phyloP scores from a whole-genome alignment of 2,888 invertebrate genomes.

The Anorthoa munda region DNA sequence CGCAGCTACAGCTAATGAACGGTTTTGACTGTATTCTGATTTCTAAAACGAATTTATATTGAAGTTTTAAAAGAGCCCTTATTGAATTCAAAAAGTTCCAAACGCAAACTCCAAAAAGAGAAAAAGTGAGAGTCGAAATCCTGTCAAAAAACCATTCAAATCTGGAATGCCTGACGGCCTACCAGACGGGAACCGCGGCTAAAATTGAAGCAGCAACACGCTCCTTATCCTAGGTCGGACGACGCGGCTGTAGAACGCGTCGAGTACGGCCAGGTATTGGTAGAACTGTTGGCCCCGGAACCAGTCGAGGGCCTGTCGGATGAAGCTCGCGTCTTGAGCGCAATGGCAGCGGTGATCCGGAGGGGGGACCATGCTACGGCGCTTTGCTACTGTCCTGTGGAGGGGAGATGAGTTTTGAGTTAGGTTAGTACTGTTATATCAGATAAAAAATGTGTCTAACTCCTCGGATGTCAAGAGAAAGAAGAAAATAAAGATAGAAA shows the following conservation, averaged over 20 bases:
- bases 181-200: slow-evolving; percentile 47
- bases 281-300: slow-evolving; percentile 75
- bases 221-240: slow-evolving; percentile 82
- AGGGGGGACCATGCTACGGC: slow-evolving; percentile 61
- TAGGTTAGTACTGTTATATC: no score
- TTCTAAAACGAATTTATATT: not conserved
- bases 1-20: no score
- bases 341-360: slow-evolving; percentile 60
- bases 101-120: no score
- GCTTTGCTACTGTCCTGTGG: slow-evolving; percentile 81
- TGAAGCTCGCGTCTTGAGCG: slow-evolving; percentile 65
- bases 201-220: slow-evolving; percentile 86
- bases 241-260: slow-evolving; percentile 83
- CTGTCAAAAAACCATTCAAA: slow-evolving; percentile 37
- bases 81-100: not conserved
- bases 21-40: not conserved
- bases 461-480: no score
- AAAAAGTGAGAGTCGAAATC: slow-evolving; percentile 42
- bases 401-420: no score
- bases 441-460: no score
- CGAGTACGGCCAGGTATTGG: slow-evolving; percentile 78
- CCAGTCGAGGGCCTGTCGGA: slow-evolving; percentile 77
- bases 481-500: no score
- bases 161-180: slow-evolving; percentile 2
- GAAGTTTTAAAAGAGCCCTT: not conserved